Conservation (phyloP, 2,113 vertebrate genomes). For the Brienomyrus longianalis region DNA sequence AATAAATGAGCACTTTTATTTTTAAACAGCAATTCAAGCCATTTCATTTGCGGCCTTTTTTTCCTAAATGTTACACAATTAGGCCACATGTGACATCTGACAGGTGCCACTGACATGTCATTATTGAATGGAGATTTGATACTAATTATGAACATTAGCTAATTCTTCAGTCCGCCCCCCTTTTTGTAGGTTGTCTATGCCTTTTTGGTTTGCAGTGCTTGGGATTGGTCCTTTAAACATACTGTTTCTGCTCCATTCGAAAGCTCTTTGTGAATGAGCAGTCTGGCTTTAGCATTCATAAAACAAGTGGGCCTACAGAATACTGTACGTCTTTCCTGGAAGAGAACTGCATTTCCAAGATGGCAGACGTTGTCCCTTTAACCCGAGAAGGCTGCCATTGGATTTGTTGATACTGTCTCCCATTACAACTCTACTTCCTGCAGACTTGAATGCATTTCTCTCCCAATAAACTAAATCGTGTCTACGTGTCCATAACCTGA, state of each 20-base stretch:
- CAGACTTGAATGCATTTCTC: neutral
- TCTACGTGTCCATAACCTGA: neutral
- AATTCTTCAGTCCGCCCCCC: neutral
- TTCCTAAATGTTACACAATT: neutral
- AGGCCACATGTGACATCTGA: neutral
- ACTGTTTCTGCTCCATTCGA: neutral
- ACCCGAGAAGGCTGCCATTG: neutral
- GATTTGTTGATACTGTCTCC: neutral
- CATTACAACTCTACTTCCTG: neutral
- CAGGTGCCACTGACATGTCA: neutral
- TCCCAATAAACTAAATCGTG: neutral
- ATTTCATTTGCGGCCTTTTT: neutral
- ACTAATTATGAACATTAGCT: neutral
- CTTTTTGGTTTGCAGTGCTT: neutral
- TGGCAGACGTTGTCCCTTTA: neutral
- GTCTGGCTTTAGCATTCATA: neutral
- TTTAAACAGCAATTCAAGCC: neutral
- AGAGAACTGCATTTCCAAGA: neutral
- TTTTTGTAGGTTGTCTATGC: neutral
- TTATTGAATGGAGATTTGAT: neutral
- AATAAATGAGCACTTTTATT: neutral
- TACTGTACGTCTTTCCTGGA: neutral
- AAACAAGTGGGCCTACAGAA: neutral
- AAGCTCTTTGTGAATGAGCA: neutral
- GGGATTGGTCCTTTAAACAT: neutral